A percentile compares a stretch with the other conserved stretches of the same genome.
These are phyloP conservation scores for Lerema accius DNA, from an alignment of 1,140 invertebrate genomes.

Conservation along the genomic window DNA sequence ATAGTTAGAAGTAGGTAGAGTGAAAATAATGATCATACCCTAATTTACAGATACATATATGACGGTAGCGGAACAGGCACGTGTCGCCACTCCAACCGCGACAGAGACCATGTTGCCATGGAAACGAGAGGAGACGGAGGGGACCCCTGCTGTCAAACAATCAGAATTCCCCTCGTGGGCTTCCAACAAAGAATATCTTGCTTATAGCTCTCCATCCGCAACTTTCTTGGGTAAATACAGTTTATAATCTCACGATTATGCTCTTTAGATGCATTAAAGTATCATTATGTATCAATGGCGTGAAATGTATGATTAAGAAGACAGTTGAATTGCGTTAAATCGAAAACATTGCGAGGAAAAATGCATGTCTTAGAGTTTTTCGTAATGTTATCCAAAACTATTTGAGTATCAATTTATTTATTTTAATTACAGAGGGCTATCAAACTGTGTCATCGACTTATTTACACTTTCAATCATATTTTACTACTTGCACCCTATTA, in stretches of 20 bases:
- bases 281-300: too few relatives aligned
- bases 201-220: conserved; percentile 95
- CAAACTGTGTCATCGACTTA: too few relatives aligned
- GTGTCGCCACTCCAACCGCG: conserved; percentile 92
- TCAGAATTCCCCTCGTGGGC: conserved; percentile 96
- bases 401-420: too few relatives aligned
- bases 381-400: neutral
- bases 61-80: conserved; percentile 83
- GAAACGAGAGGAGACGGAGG: conserved; percentile 91
- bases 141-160: conserved; percentile 89
- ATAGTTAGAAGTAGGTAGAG: too few relatives aligned
- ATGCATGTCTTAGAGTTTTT: neutral
- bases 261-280: too few relatives aligned
- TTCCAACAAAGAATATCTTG: conserved; percentile 95
- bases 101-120: conserved; percentile 94
- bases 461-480: neutral
- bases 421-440: too few relatives aligned
- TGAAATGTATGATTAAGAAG: too few relatives aligned
- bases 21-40: too few relatives aligned
- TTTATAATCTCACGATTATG: too few relatives aligned
- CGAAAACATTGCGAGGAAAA: neutral
- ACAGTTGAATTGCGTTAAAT: too few relatives aligned
- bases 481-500: neutral
- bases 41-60: conserved; percentile 66
- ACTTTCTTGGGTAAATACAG: conserved; percentile 91